phyloP scores from a whole-genome alignment of 1,140 invertebrate genomes.

The Calephelis nemesis region DNA sequence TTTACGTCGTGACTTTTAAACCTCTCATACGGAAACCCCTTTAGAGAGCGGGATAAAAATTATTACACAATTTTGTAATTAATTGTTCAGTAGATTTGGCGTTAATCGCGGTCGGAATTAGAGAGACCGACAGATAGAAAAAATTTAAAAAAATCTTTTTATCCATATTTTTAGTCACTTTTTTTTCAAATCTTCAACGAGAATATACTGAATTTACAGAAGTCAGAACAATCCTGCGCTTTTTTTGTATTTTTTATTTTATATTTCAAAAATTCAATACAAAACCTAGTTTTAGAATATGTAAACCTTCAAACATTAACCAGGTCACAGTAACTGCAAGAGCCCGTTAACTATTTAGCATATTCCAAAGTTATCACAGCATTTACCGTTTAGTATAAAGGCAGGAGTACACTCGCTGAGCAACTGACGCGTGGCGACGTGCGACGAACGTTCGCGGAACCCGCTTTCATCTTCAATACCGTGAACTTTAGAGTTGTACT shows the following conservation, averaged over 20 bases:
- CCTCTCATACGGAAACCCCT: no score
- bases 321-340: background rate
- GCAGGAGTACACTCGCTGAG: slow-evolving; percentile 36
- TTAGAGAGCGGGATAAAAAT: no score
- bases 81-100: no score
- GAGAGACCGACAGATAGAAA: no score
- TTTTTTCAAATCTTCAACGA: no score
- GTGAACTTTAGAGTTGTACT: slow-evolving; percentile 24
- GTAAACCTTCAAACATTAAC: background rate
- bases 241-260: no score
- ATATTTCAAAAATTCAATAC: background rate
- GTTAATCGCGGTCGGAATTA: no score
- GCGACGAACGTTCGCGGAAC: slow-evolving; percentile 40
- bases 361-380: slow-evolving; percentile 8
- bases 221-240: background rate
- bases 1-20: no score
- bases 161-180: no score
- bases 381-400: slow-evolving; percentile 39
- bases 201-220: no score
- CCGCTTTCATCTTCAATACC: slow-evolving; percentile 44
- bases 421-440: slow-evolving; percentile 36
- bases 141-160: no score
- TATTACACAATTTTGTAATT: no score
- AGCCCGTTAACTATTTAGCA: slow-evolving; percentile 5
- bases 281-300: background rate